Base-by-base conservation (phyloP, 2,113 vertebrate genomes). In the Cyanoderma ruficeps region DNA sequence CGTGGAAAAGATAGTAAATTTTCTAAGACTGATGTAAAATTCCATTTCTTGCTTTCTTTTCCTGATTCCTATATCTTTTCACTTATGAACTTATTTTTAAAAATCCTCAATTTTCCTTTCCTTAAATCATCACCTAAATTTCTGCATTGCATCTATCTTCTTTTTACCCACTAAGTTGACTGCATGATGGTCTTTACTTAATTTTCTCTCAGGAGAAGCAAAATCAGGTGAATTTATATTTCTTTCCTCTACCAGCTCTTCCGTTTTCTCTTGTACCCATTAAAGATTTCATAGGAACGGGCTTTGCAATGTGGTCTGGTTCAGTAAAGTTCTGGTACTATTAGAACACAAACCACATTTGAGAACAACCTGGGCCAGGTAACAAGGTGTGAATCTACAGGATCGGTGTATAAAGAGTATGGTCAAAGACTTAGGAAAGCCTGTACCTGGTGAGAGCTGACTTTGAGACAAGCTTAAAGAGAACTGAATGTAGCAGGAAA, bases 1-100 rank as follows among this genome's bases (percentile, higher is more conserved):
- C 30, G 11, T 98, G 60, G 56, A 98, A 44, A 88, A 95, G 15
- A 46, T 98, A 42, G 83, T 94, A 46, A 60, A 87, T 70, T 99
- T 98, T 80, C 67, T 98, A 71, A 97, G 97, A 84, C 68, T 81
- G 31, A 90, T 95, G 30, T 96, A 91, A 90, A 90, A 65, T 46
- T 70, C 39, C 3, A 27, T 69, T 77, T 83, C 42, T 69, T 76
- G 28, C 11, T 77, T 74, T 92, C 55, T 42, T 75, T 67, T 93
- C 42, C 39, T 41, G 21, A 89, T 44, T 79, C 33, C 17, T 55
- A 1, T 42, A 21, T 75, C 20, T 42, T 13, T 44, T 17, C 83
- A 11, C 42, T 57, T 57, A 30, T 25, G 53, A 61, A 65, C 11
- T 35, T 31, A 16, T 74, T 87, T 15, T 10, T 8, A 35, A 42